Percentiles rank a stretch among this genome's conserved stretches.
Evolutionary conservation across 2,113 vertebrate genomes (phyloP).

Genomic region (Myrmecophaga tridactyla): DNA sequence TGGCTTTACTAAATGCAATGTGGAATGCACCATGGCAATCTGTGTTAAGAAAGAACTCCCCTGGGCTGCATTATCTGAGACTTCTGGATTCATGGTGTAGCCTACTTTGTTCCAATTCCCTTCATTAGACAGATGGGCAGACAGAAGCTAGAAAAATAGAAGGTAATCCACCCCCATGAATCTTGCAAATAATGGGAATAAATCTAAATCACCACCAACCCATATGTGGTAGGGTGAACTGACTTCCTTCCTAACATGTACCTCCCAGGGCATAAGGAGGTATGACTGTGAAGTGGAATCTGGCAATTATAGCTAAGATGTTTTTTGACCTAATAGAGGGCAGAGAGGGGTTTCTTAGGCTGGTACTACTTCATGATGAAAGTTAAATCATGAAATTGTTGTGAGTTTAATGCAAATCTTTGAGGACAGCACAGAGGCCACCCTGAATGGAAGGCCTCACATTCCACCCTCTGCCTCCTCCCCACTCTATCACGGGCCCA

Average conservation of each 20-base stretch:
- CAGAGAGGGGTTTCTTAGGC: neutral
- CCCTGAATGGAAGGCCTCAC: neutral
- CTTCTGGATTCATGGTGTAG: rapidly evolving
- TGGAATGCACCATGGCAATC: neutral
- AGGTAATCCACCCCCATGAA: neutral
- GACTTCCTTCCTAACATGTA: neutral
- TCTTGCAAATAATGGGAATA: neutral
- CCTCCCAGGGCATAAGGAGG: too few relatives aligned
- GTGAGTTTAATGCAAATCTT: neutral
- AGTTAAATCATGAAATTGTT: neutral
- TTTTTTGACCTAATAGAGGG: neutral
- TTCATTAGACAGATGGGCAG: neutral
- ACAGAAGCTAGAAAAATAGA: neutral
- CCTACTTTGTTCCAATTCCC: neutral
- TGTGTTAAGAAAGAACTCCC: neutral
- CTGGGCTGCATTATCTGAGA: neutral
- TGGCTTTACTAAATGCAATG: neutral
- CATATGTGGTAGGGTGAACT: neutral
- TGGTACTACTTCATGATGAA: neutral
- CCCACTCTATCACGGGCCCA: rapidly evolving
- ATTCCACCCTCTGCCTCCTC: too few relatives aligned
- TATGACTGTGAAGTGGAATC: neutral
- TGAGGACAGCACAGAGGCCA: neutral
- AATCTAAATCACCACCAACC: neutral
- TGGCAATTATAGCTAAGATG: neutral